Conservation (phyloP, 2,888 invertebrate species). For the Bugula neritina region DNA sequence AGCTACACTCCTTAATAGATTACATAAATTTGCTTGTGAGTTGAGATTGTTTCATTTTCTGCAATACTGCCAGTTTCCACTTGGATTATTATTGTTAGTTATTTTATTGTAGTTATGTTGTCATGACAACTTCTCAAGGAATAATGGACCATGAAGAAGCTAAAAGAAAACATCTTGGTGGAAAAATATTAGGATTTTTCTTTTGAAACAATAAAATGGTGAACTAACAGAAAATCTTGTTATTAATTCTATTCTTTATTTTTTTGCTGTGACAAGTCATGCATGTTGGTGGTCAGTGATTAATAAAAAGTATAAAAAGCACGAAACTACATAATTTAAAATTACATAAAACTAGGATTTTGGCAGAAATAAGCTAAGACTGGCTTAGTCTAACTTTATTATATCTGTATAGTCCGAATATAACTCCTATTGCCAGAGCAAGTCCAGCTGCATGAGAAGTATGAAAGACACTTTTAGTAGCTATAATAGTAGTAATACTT, state of each 20-base stretch:
- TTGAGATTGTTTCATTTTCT: too few species aligned
- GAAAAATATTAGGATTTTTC: constrained; percentile 99
- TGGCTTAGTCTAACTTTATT: background rate
- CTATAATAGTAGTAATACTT: too few species aligned
- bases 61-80: too few species aligned
- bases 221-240: too few species aligned
- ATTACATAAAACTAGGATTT: background rate
- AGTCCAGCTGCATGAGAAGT: constrained; percentile 5
- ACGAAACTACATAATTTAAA: background rate
- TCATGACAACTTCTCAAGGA: constrained; percentile 96
- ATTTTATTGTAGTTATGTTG: constrained; percentile 79
- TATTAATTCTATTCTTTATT: too few species aligned
- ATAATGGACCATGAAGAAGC: constrained; percentile 99
- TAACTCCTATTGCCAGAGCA: constrained; percentile 1
- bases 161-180: constrained; percentile 98
- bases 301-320: background rate
- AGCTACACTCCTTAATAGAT: too few species aligned
- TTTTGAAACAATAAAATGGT: constrained; percentile 64
- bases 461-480: too few species aligned
- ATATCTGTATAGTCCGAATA: constrained; percentile 18
- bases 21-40: too few species aligned
- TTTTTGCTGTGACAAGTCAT: too few species aligned
- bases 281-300: too few species aligned
- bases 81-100: too few species aligned
- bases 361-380: background rate